Conservation (phyloP, 2,113 vertebrate species). For the Leucopsar rothschildi region DNA sequence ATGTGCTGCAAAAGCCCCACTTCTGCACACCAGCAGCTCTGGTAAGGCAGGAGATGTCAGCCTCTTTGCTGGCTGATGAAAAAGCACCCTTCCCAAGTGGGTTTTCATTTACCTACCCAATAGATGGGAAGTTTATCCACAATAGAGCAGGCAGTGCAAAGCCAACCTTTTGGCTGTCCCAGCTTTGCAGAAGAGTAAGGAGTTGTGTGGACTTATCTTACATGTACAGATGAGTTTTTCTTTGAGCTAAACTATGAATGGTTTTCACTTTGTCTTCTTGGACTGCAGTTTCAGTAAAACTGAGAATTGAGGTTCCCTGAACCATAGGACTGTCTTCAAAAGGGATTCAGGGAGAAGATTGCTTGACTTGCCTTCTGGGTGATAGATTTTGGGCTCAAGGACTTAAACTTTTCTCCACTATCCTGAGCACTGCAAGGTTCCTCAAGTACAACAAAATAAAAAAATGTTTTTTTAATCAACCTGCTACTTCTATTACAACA, state of each 20-base stretch:
- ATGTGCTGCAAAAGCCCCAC: not conserved
- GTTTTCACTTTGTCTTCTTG: not conserved
- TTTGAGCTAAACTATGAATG: not conserved
- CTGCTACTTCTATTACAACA: not conserved
- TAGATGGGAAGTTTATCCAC: not conserved
- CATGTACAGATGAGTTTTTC: not conserved
- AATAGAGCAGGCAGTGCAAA: not conserved
- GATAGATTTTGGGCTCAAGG: not conserved
- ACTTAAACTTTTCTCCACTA: not conserved
- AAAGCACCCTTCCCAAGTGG: not conserved
- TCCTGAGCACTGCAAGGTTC: not conserved
- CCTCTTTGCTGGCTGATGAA: not conserved
- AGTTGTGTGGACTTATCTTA: not conserved
- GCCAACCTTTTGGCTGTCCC: not conserved
- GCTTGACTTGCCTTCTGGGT: not conserved
- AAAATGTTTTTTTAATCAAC: not conserved
- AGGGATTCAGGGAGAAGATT: not conserved
- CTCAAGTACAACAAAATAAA: not conserved
- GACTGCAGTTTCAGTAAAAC: not conserved
- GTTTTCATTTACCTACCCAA: not conserved
- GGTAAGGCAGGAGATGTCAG: rapidly evolving
- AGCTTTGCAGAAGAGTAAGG: not conserved
- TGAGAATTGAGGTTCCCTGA: not conserved
- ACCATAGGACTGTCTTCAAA: not conserved
- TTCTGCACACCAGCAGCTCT: not conserved